Percentiles rank a stretch among this genome's conserved stretches.
These are phyloP conservation scores for Anoplolepis gracilipes DNA, from an alignment of 1,140 invertebrate species.

Conservation along the genomic window DNA sequence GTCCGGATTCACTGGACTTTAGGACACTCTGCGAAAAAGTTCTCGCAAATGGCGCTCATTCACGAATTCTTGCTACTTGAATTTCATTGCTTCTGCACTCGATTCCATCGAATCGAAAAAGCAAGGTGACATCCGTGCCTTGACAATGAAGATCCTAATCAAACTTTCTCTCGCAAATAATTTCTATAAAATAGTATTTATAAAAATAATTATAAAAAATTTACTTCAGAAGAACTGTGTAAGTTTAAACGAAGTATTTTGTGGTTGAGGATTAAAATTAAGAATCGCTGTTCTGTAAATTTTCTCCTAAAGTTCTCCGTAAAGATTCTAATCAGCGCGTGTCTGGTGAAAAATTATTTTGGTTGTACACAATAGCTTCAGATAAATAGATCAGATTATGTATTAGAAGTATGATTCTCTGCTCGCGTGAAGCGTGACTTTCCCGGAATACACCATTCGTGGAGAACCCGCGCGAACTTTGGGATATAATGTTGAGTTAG, in stretches of 20 bases:
- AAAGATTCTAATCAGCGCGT: background rate
- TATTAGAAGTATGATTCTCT: conserved; percentile 26
- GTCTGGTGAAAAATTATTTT: conserved; percentile 5
- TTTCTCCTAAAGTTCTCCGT: background rate
- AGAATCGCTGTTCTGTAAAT: background rate
- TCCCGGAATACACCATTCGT: conserved; percentile 46
- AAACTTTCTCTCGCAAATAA: background rate
- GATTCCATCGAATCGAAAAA: background rate
- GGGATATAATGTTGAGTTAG: conserved; percentile 78
- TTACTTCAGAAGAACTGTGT: background rate
- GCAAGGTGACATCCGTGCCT: background rate
- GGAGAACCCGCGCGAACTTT: conserved; percentile 61
- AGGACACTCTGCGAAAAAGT: conserved; percentile 39
- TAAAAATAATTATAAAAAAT: background rate
- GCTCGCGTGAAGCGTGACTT: background rate
- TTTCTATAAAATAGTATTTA: too few relatives aligned
- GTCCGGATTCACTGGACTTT: conserved; percentile 47
- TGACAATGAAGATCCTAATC: conserved; percentile 12
- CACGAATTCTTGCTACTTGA: conserved; percentile 31
- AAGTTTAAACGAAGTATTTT: background rate
- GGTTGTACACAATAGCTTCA: background rate
- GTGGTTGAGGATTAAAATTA: background rate
- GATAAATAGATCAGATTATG: conserved; percentile 30
- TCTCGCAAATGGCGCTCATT: conserved; percentile 26
- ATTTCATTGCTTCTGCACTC: conserved; percentile 50